These are phyloP conservation scores for Calcarius lapponicus DNA, from an alignment of 2,797 vertebrate species.

Conservation along the genomic window DNA sequence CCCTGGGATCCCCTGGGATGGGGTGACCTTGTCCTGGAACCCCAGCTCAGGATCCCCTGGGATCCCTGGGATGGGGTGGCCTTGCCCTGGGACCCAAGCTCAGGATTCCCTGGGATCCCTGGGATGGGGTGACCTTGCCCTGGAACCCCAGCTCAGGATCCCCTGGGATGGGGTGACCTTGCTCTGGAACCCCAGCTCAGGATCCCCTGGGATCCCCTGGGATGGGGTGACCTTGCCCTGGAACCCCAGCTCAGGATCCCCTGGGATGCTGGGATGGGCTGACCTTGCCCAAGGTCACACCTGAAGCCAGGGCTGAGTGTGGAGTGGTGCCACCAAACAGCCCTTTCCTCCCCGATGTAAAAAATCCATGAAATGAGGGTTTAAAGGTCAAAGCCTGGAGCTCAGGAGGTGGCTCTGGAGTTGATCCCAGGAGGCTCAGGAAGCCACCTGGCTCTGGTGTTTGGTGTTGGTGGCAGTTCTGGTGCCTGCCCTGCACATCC, in stretches of 20 bases:
- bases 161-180: no score
- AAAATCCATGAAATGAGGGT: not conserved
- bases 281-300: not conserved
- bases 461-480: not conserved
- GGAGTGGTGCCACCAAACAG: fast-evolving
- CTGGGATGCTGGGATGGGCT: not conserved
- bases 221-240: not conserved
- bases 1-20: not conserved
- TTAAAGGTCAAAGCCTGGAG: not conserved
- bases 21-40: not conserved
- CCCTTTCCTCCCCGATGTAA: not conserved
- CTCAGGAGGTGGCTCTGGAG: not conserved
- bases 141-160: no score
- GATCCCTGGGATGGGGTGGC: no score
- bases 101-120: not conserved
- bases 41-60: no score
- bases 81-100: no score
- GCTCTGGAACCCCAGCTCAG: no score
- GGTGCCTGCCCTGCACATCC: not conserved
- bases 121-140: not conserved
- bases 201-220: not conserved
- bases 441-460: not conserved
- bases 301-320: fast-evolving
- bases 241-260: no score
- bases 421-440: fast-evolving